These are phyloP conservation scores for Cheilinus undulatus DNA, from an alignment of 2,113 vertebrate genomes.

Conservation along the genomic window DNA sequence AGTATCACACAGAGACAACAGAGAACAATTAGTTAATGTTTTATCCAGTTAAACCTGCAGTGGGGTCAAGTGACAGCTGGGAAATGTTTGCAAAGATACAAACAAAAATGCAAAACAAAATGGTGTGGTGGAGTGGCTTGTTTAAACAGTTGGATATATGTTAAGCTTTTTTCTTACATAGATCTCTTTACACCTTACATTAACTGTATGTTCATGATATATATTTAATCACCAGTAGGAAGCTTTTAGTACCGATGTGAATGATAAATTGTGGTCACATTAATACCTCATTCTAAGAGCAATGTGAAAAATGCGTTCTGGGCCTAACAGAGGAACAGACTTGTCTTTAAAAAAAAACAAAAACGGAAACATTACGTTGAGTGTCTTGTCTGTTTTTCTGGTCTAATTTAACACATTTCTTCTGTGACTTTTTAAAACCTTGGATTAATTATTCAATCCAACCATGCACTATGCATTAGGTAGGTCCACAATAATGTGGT, in stretches of 20 bases:
- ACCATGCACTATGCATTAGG: too few species aligned
- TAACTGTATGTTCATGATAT: too few species aligned
- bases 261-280: background rate
- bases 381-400: too few species aligned
- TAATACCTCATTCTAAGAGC: background rate
- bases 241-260: background rate
- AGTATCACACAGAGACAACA: constrained; percentile 1
- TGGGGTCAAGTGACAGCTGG: background rate
- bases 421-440: too few species aligned
- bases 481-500: too few species aligned
- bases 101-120: too few species aligned
- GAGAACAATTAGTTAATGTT: background rate
- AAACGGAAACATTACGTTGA: too few species aligned
- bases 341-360: background rate
- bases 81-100: too few species aligned
- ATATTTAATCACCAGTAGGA: too few species aligned
- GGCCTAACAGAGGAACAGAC: background rate
- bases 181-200: background rate
- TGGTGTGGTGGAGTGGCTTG: too few species aligned
- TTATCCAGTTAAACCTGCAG: background rate
- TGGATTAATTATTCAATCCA: too few species aligned
- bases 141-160: background rate
- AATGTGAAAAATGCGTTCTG: background rate
- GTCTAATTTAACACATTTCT: too few species aligned
- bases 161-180: background rate